These are phyloP conservation scores for Helobdella robusta DNA, from an alignment of 2,888 invertebrate species.

Conservation along the genomic window DNA sequence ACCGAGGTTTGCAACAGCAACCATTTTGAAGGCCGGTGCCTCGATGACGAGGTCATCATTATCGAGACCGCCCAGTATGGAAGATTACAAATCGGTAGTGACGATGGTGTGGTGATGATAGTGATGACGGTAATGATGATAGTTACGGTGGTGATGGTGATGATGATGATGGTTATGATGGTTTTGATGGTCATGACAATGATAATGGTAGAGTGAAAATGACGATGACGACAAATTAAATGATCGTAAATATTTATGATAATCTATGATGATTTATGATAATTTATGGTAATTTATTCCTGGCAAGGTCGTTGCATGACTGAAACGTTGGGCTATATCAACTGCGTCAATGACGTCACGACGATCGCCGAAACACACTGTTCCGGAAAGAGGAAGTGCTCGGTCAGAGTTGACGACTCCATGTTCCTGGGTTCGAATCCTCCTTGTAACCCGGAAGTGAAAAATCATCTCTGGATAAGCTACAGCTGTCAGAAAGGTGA, in stretches of 20 bases:
- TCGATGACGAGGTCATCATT: slow-evolving; percentile 1
- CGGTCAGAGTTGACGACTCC: slow-evolving; percentile 20
- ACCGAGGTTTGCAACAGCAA: slow-evolving; percentile 13
- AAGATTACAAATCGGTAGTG: neutral
- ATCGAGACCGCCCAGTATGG: slow-evolving; percentile 5
- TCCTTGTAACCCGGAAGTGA: slow-evolving; percentile 24
- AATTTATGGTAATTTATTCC: neutral
- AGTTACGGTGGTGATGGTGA: slow-evolving; percentile 1
- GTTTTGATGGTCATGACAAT: neutral
- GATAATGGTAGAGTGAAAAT: no score
- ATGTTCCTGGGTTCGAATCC: slow-evolving; percentile 8
- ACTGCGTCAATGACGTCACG: slow-evolving; percentile 27
- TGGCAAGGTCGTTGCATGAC: slow-evolving; percentile 20
- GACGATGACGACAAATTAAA: neutral
- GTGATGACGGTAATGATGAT: slow-evolving; percentile 7
- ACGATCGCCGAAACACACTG: slow-evolving; percentile 18
- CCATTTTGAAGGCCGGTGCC: neutral
- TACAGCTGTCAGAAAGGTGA: slow-evolving; percentile 19
- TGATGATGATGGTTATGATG: neutral
- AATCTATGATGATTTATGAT: neutral
- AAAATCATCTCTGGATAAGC: slow-evolving; percentile 25
- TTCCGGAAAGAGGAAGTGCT: slow-evolving; percentile 22
- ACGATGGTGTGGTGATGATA: slow-evolving; percentile 8
- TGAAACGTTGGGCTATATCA: slow-evolving; percentile 20
- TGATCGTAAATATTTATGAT: neutral